Conservation (phyloP, 2,113 vertebrate genomes). For the Zonotrichia leucophrys region DNA sequence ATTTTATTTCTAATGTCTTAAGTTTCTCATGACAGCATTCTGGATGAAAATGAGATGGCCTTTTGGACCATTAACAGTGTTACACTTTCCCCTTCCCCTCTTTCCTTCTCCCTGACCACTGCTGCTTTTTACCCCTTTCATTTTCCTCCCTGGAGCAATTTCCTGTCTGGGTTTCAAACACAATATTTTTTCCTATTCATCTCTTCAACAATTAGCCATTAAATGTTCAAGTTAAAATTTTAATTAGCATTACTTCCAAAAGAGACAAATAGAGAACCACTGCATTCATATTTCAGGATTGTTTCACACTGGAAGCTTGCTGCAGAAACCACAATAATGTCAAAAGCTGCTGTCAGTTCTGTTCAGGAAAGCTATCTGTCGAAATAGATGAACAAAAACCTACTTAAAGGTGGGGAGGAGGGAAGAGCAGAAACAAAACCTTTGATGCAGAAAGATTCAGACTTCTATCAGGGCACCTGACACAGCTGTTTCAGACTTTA, state of each 20-base stretch:
- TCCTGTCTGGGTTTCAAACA: background rate
- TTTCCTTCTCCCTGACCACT: background rate
- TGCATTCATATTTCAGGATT: background rate
- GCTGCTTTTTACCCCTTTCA: background rate
- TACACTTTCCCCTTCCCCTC: background rate
- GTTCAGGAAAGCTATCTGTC: background rate
- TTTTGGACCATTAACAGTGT: background rate
- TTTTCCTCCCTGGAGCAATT: background rate
- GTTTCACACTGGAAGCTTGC: background rate
- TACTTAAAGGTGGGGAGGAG: background rate
- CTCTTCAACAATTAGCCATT: background rate
- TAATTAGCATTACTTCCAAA: background rate
- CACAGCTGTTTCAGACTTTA: background rate
- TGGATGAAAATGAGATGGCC: background rate
- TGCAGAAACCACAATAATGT: background rate
- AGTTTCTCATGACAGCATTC: background rate
- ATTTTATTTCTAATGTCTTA: background rate
- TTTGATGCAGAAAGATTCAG: background rate
- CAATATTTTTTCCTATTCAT: background rate
- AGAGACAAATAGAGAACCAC: background rate
- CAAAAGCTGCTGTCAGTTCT: background rate
- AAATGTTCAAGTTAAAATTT: background rate
- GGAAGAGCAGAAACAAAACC: background rate
- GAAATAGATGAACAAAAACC: background rate
- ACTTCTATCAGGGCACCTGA: background rate